Percentiles rank a stretch among this genome's conserved stretches.
phyloP scores from a whole-genome alignment of 2,113 vertebrate genomes.

The Platichthys flesus region DNA sequence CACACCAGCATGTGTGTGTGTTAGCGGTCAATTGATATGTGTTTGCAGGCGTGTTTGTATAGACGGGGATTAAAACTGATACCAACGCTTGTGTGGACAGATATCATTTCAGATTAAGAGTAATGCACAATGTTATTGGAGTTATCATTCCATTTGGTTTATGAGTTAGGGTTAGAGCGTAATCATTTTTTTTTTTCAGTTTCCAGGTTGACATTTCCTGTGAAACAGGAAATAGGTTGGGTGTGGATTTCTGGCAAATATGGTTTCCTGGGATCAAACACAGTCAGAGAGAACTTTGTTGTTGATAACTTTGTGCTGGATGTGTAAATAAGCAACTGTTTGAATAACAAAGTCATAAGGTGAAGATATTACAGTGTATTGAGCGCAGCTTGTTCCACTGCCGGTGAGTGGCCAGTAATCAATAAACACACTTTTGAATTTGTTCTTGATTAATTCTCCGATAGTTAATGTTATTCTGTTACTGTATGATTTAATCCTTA shows the following conservation, averaged over 20 bases:
- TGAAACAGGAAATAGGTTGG: no score
- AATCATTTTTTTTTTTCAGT: not conserved
- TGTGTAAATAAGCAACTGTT: not conserved
- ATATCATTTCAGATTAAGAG: no score
- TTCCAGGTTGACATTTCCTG: not conserved
- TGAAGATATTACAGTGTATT: not conserved
- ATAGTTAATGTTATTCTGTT: slow-evolving; percentile 9
- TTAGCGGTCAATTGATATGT: no score
- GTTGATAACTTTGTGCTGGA: not conserved
- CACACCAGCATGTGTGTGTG: no score
- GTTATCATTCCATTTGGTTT: no score
- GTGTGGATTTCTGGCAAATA: not conserved
- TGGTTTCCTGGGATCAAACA: not conserved
- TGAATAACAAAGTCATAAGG: no score
- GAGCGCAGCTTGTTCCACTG: no score
- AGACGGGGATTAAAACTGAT: no score
- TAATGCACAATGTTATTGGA: no score
- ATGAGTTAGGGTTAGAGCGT: not conserved
- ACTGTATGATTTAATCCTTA: slow-evolving; percentile 24
- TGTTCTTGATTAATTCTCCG: not conserved
- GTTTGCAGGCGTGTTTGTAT: no score
- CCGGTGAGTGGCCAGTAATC: not conserved
- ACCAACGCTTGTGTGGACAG: no score
- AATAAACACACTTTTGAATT: not conserved
- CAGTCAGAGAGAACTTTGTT: not conserved